Evolutionary conservation across 2,113 vertebrate species (phyloP).

Genomic region (Platysternon megacephalum): DNA sequence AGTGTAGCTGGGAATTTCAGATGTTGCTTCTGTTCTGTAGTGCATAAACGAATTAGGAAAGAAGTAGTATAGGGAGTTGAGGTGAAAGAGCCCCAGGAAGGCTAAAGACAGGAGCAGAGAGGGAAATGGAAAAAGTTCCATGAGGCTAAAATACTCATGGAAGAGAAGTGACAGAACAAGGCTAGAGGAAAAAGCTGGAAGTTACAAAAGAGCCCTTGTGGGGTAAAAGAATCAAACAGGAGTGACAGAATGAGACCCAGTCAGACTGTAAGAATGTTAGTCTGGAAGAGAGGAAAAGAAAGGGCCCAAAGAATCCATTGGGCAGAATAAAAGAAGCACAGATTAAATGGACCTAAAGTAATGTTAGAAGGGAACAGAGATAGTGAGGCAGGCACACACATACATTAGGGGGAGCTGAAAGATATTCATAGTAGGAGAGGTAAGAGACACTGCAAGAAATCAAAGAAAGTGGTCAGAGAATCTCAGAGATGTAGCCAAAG

Average conservation of each 20-base stretch:
- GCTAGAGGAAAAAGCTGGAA: not conserved
- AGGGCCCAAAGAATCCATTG: not conserved
- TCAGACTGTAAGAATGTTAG: not conserved
- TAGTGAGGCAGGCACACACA: not conserved
- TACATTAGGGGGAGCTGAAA: not conserved
- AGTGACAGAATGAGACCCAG: not conserved
- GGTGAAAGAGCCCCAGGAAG: not conserved
- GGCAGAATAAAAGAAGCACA: not conserved
- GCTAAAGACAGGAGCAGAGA: not conserved
- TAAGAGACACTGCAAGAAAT: not conserved
- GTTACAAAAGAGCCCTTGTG: not conserved
- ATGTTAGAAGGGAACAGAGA: not conserved
- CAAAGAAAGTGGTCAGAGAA: not conserved
- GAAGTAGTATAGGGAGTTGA: not conserved
- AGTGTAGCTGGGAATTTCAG: not conserved
- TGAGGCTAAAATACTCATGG: not conserved
- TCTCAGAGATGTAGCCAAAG: not conserved
- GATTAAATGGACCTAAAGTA: not conserved
- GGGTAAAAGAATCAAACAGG: fast-evolving
- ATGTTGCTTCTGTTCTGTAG: not conserved
- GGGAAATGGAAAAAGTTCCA: not conserved
- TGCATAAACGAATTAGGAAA: not conserved
- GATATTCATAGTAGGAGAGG: not conserved
- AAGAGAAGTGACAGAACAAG: not conserved
- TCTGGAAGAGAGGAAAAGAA: not conserved